Conservation (phyloP, 2,888 invertebrate species). For the Pachymerium ferrugineum region DNA sequence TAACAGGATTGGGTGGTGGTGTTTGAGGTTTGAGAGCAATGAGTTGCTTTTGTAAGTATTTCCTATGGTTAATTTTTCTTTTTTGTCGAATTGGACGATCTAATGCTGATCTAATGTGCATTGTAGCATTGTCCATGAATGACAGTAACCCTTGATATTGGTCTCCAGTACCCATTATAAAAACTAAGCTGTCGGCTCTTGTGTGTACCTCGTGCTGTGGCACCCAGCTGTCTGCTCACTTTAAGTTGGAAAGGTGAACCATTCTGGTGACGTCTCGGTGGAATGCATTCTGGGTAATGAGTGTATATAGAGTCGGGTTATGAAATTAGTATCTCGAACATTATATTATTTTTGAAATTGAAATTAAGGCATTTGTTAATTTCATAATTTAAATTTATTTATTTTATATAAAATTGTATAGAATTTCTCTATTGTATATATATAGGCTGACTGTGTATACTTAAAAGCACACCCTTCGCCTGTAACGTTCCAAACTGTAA, state of each 20-base stretch:
- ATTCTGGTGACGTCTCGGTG: background rate
- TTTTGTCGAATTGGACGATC: background rate
- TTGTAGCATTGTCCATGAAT: background rate
- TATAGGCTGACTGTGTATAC: no score
- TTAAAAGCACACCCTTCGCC: no score
- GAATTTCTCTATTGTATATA: no score
- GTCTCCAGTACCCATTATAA: background rate
- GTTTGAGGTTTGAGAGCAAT: background rate
- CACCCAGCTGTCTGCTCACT: slow-evolving; percentile 12
- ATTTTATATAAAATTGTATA: no score
- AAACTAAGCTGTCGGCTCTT: no score
- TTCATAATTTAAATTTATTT: no score
- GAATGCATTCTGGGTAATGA: background rate
- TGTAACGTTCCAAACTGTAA: no score
- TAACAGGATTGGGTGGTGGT: background rate
- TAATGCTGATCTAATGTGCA: background rate
- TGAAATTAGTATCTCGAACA: no score
- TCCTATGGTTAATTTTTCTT: slow-evolving; percentile 2
- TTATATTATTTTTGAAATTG: no score
- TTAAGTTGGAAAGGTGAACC: background rate
- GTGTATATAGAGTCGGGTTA: background rate
- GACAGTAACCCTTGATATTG: background rate
- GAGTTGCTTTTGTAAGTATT: background rate
- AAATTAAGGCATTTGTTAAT: no score
- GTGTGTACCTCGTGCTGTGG: background rate